Evolutionary conservation across 2,888 invertebrate genomes (phyloP).

Genomic region (Hyalella azteca): DNA sequence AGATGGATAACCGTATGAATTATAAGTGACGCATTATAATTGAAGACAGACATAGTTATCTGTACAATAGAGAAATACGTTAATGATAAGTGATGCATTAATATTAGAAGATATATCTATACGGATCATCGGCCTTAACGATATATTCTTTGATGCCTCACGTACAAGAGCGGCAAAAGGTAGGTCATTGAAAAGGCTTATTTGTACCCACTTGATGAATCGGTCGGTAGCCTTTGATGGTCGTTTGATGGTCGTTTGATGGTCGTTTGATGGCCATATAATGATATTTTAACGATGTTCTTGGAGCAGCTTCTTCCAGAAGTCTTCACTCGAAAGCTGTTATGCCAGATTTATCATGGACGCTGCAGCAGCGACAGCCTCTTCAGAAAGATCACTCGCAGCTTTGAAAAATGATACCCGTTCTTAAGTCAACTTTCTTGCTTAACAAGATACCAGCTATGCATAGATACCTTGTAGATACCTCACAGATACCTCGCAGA

Average conservation of each 20-base stretch:
- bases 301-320: slow-evolving; percentile 17
- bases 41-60: no score
- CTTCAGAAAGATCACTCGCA: slow-evolving; percentile 11
- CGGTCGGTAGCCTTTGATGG: neutral
- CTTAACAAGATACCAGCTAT: no score
- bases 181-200: slow-evolving; percentile 16
- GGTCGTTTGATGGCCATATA: slow-evolving; percentile 21
- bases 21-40: no score
- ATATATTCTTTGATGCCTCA: no score
- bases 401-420: slow-evolving; percentile 22
- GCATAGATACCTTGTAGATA: no score
- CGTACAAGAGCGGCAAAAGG: slow-evolving; percentile 10
- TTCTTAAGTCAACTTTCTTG: no score
- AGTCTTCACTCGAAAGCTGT: neutral
- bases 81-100: no score
- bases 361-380: slow-evolving; percentile 28
- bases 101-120: no score
- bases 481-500: no score
- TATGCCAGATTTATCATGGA: slow-evolving; percentile 16
- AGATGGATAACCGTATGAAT: no score
- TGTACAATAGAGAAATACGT: no score
- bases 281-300: slow-evolving; percentile 33
- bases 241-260: slow-evolving; percentile 28
- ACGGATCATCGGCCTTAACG: no score
- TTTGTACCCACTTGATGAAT: slow-evolving; percentile 16